Base-by-base conservation (phyloP, 2,888 invertebrate genomes). In the Polydesmus complanatus region DNA sequence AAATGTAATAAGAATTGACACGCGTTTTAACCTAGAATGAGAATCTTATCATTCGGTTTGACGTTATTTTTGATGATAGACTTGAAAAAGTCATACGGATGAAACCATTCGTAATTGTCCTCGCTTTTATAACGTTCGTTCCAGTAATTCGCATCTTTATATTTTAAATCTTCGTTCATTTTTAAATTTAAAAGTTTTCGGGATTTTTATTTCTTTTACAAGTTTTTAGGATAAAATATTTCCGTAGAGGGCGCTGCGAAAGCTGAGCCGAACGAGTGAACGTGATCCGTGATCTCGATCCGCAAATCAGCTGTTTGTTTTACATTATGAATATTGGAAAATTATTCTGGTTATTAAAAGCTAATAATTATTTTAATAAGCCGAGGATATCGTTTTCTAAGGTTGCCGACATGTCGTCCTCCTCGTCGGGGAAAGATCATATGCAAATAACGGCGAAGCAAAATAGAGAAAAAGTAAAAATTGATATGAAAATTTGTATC, bases 21-120 rank as follows among this genome's bases (percentile, higher is more conserved):
- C n/a, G n/a, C n/a, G n/a, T n/a, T n/a, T n/a, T n/a, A n/a, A 59
- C 60, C 60, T 1, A 60, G 56, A 25, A 60, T 56, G n/a, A 60
- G 56, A 8, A 60, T 60, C 19, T 21, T 47, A 11, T 60, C 49
- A n/a, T n/a, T 22, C 8, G 54, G 47, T 11, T 49, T 27, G 3
- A 60, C 47, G 2, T 27, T 23, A 22, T 58, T 18, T 48, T 48
- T 54, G 14, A 60, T 26, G n/a, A 58, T 57, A 27, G 59, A 19
- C 26, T 27, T 19, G 23, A 60, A 60, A 3, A 27, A 37, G 3
- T 27, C 49, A 56, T 60, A 60, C 2, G 8, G 11, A 21, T 60
- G 59, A 23, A 60, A 60, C 60, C 60, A 60, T 11, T 60, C 60
- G 23, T 60, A 60, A 3, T 47, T 27, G 22, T 60, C 60, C 25